These are phyloP conservation scores for Lasioglossum leucozonium DNA, from an alignment of 2,888 invertebrate species.

Conservation along the genomic window DNA sequence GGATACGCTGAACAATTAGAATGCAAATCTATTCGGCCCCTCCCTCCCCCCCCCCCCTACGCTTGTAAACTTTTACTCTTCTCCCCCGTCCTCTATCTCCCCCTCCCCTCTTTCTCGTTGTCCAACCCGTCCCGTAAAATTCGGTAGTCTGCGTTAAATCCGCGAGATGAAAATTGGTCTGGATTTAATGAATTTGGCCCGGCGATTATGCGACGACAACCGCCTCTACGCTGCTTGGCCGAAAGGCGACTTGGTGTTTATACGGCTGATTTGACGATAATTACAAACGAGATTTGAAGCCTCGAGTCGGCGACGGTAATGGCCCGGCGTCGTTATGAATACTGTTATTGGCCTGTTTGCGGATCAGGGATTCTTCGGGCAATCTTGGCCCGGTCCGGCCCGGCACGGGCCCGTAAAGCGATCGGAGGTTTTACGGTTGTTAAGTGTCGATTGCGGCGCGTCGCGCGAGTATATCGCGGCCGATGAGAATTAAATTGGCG, in stretches of 20 bases:
- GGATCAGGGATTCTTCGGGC: constrained; percentile 2
- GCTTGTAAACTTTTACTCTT: constrained; percentile 34
- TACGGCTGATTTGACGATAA: constrained; percentile 16
- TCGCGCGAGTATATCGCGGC: not conserved
- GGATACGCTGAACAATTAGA: constrained; percentile 72
- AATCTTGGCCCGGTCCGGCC: constrained; percentile 15
- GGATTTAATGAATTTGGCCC: constrained; percentile 44
- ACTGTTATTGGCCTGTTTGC: constrained; percentile 11
- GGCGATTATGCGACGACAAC: constrained; percentile 15
- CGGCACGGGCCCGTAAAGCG: not conserved
- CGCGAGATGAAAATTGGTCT: constrained; percentile 29
- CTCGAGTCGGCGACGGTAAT: not conserved
- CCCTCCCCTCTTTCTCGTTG: not conserved
- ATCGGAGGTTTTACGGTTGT: constrained; percentile 27
- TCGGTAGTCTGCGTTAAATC: constrained; percentile 24
- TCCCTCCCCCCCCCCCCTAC: no score
- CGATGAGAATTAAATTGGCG: constrained; percentile 1
- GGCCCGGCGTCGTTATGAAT: constrained; percentile 15
- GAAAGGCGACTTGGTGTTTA: constrained; percentile 4
- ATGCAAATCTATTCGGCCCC: constrained; percentile 71
- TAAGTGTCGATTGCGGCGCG: constrained; percentile 11
- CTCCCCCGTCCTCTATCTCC: not conserved
- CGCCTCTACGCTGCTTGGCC: not conserved
- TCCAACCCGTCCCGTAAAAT: constrained; percentile 23
- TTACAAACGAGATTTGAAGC: constrained; percentile 3